phyloP scores from a whole-genome alignment of 2,113 vertebrate species.

The Perca flavescens region DNA sequence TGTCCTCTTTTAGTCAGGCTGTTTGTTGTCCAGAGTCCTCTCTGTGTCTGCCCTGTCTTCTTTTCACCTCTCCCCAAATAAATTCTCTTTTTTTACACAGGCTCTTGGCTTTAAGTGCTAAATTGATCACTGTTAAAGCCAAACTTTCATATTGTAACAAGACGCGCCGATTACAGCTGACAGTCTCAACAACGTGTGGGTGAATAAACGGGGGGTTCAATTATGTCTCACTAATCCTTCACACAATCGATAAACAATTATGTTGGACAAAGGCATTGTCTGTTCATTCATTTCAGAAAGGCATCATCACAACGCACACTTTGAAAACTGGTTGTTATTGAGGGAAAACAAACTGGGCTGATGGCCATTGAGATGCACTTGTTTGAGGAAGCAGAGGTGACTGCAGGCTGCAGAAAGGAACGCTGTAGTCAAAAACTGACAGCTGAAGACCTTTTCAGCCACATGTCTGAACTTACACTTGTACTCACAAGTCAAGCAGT shows the following conservation, averaged over 20 bases:
- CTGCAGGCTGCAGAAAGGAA: background rate
- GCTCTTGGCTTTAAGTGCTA: background rate
- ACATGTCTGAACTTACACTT: slow-evolving; percentile 3
- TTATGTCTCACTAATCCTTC: slow-evolving; percentile 11
- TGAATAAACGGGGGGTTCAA: slow-evolving; percentile 12
- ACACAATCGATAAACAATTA: slow-evolving; percentile 45
- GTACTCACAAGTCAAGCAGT: background rate
- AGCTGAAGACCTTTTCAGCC: background rate
- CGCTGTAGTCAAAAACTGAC: background rate
- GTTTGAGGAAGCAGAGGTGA: background rate
- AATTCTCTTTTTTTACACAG: background rate
- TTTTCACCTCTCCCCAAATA: background rate
- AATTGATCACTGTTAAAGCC: background rate
- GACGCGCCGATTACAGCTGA: background rate
- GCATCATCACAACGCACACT: background rate
- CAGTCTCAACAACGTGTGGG: background rate
- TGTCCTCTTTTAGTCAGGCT: slow-evolving; percentile 50
- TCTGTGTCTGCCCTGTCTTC: slow-evolving; percentile 2
- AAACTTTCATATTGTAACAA: background rate
- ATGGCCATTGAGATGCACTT: background rate
- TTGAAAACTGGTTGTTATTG: background rate
- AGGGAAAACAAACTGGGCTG: background rate
- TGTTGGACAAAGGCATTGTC: slow-evolving; percentile 7
- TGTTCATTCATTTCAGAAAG: background rate
- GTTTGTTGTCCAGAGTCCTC: slow-evolving; percentile 30